These are phyloP conservation scores for Sturnira hondurensis DNA, from an alignment of 2,113 vertebrate species.

Conservation along the genomic window DNA sequence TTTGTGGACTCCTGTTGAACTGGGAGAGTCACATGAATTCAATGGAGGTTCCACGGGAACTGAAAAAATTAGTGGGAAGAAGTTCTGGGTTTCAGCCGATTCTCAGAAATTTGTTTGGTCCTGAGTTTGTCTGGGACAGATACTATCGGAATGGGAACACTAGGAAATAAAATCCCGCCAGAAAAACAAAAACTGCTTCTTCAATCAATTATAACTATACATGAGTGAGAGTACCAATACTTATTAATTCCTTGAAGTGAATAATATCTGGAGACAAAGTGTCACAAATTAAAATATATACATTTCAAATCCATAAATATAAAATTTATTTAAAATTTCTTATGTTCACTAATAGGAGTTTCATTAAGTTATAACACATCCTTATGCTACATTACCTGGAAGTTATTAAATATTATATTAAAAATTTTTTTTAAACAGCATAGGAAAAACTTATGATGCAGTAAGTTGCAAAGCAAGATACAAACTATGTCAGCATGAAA, in stretches of 20 bases:
- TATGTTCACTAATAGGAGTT: background rate
- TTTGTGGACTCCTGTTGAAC: background rate
- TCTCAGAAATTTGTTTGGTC: background rate
- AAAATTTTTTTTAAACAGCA: background rate
- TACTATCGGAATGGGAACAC: background rate
- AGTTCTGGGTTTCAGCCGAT: background rate
- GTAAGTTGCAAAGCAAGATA: background rate
- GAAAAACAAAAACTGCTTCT: background rate
- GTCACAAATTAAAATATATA: background rate
- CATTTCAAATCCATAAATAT: background rate
- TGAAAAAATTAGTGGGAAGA: background rate
- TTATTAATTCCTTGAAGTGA: background rate
- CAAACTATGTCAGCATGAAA: background rate
- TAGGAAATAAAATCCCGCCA: background rate
- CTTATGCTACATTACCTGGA: background rate
- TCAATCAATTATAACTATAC: background rate
- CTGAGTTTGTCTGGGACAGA: background rate
- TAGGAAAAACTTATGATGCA: background rate
- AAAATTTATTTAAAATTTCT: background rate
- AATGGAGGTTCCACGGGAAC: background rate
- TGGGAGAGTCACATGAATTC: background rate
- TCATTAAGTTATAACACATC: background rate
- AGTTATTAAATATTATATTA: background rate
- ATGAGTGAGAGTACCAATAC: background rate
- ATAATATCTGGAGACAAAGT: background rate